Base-by-base conservation (phyloP, 2,113 vertebrate genomes). In the Notarius quadriscutis region DNA sequence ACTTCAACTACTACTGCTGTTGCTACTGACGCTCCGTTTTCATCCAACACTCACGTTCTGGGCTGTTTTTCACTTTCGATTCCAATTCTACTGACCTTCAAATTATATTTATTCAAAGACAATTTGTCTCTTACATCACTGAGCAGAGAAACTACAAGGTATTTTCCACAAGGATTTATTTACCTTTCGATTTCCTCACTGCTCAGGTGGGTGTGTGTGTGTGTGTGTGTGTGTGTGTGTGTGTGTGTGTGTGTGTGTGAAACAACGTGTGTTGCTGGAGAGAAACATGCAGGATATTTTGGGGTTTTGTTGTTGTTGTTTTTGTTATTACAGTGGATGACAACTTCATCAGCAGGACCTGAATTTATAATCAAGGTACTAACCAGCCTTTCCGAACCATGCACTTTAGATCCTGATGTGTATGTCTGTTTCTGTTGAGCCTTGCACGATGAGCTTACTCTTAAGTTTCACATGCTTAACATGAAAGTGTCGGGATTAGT, bases 101-200 rank as follows among this genome's bases (percentile, higher is more conserved):
- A 51, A 22, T 2, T 15, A 25, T 78, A 27, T 60, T 83, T 78
- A 55, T 85, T 48, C 51, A 12, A 65, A 72, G 58, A 74, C 25
- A 58, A 69, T 78, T 84, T 87, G 57, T 85, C 65, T 11, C 48
- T 84, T 88, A 84, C 89, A 85, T 86, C 84, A 88, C 15, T 48
- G 5, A 80, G 27, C 41, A 30, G 60, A 82, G 27, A 83, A 79
- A 79, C 84, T 65, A 74, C 53, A 78, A 83, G 89, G 89, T 89
- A 82, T 89, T 90, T 90, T 89, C 87, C 85, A 63, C 82, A 84
- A 90, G 83, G 75, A 84, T 86, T 62, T 88, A 74, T 85, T 87
- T 90, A 62, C 30, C 20, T 72, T 86, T 25, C 67, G 71, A 60
- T 80, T 85, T 25, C 74, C 25, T 67, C 6, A 50, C 62, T 67